Base-by-base conservation (phyloP, 2,888 invertebrate species). In the Yponomeuta sedellus region DNA sequence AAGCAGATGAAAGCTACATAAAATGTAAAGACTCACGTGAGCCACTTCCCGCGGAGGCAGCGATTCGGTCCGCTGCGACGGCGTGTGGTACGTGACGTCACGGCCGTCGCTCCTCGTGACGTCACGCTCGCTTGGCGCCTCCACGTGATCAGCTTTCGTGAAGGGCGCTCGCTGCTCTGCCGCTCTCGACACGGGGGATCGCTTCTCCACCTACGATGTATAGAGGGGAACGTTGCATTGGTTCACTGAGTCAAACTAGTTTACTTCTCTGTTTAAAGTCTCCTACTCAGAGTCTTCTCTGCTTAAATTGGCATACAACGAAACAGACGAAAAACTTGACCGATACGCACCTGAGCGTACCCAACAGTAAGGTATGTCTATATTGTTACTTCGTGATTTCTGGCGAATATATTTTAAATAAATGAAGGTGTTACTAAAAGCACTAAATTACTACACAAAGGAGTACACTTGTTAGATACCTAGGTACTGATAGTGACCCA, bases 1-100 rank as follows among this genome's bases (percentile, higher is more conserved):
- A 34, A 1, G 34, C 8, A 34, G 34, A 34, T 8, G 0, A 34
- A 10, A 39, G 16, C 28, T 25, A 12, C 10, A 4, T 22, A 61
- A n/a, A 19, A 64, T n/a, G n/a, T 63, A 64, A 62, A 34, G 8
- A 16, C 44, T 52, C 16, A 52, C 44, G 16, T 52, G 44, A 12
- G 44, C 44, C 28, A 22, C 63, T 44, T 52, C 64, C 22, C 66
- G 25, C 2, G 61, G 34, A 4, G 67, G 66, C 56, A 67, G 40
- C 44, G 67, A 67, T 64, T 67, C 67, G 22, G 64, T 44, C 25
- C 52, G 58, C 39, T 61, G 57, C 61, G 64, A 61, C 62, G 39
- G 20, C 58, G 65, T 63, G 39, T 57, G 64, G 16, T 28, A 16
- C 11, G 61, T 12, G 22, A 57, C 12, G n/a, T 64, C 64, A n/a